Evolutionary conservation across 2,113 vertebrate species (phyloP), one percentile per base, ranked within the genome.

Genomic region (Corythoichthys haematopterus): DNA sequence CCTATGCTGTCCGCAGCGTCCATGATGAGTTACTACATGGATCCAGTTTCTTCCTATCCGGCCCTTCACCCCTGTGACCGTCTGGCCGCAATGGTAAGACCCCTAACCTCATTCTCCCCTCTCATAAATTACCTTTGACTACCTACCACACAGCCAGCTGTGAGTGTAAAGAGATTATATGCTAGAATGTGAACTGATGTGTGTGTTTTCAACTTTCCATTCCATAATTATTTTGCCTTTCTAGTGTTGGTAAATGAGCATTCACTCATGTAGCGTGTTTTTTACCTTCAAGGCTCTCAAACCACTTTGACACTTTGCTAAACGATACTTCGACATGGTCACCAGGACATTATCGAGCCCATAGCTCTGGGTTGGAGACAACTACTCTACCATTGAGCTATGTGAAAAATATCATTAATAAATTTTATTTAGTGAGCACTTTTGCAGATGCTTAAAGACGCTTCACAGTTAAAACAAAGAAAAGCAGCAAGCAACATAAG

Each of bases 21-120:
- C 77, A 83, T 72, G 81, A 98, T 98, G 96, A 98, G 93, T 91
- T 97, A 98, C 91, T 96, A 95, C 72, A 73, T 92, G 93, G 93
- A 96, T 89, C 88, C 93, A 47, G 67, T 92, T 80, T 88, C 92
- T 3, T 86, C 88, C 75, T 90, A 71, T 69, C 64, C 90, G 14
- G 86, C 85, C 75, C 87, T 93, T 81, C 94, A 94, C 67, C 83
- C 92, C 64, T 81, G 89, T 36, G 79, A 90, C 80, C 89, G 91
- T 73, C 92, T 94, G 72, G 89, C 86, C 43, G 57, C 82, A 65
- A 84, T 86, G 94, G 96, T 98, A 93, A 95, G 95, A 90, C 82
- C 85, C 76, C 60, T n/a, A 46, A 11, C 60, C 43, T 20, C 4
- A 9, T 28, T 62, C 43, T 33, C 43, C 38, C 35, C 64, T 69